Evolutionary conservation across 1,140 invertebrate species (phyloP).

Genomic region (Drosophila ambigua): DNA sequence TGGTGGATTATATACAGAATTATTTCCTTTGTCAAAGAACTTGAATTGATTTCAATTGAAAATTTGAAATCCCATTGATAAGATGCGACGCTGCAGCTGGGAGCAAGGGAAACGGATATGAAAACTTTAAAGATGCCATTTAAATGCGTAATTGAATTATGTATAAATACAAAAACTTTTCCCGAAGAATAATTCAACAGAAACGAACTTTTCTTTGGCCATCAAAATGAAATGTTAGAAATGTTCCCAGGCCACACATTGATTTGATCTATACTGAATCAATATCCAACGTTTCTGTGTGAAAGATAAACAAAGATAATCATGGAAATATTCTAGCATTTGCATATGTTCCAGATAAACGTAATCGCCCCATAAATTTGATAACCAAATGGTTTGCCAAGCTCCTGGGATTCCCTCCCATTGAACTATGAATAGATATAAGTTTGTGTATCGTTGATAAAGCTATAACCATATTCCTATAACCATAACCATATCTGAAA

Average conservation of each 20-base stretch:
- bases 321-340: constrained; percentile 6
- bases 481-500: constrained; percentile 20
- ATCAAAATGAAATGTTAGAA: background rate
- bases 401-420: constrained; percentile 39
- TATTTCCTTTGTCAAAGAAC: constrained; percentile 7
- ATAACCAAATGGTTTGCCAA: constrained; percentile 40
- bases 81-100: too few relatives aligned
- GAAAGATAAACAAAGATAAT: constrained; percentile 13
- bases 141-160: too few relatives aligned
- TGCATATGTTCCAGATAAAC: constrained; percentile 8
- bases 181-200: constrained; percentile 1
- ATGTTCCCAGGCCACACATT: background rate
- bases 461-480: too few relatives aligned
- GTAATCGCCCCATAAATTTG: constrained; percentile 34
- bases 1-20: constrained; percentile 41
- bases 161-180: too few relatives aligned
- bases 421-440: constrained; percentile 3
- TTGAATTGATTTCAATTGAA: constrained; percentile 44
- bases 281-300: constrained; percentile 14
- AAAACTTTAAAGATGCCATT: too few relatives aligned
- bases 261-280: background rate
- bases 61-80: too few relatives aligned
- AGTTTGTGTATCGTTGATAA: too few relatives aligned
- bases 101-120: too few relatives aligned
- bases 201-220: constrained; percentile 1